These are phyloP conservation scores for Propsilocerus akamusi DNA, from an alignment of 1,140 invertebrate genomes.

Conservation along the genomic window DNA sequence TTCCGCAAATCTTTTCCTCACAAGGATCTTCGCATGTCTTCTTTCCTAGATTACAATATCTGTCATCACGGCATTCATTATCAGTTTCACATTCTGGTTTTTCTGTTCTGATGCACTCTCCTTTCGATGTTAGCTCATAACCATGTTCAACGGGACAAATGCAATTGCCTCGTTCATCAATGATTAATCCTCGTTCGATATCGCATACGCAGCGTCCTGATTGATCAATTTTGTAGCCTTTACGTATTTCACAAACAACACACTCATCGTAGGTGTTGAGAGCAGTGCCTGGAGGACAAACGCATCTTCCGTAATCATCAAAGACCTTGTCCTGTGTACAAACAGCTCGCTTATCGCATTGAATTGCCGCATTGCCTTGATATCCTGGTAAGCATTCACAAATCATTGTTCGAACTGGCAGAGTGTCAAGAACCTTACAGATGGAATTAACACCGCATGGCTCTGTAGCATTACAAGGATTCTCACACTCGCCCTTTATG, in stretches of 20 bases:
- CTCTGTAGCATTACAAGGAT: constrained; percentile 59
- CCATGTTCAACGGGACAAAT: constrained; percentile 52
- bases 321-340: constrained; percentile 55
- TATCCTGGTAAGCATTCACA: constrained; percentile 75
- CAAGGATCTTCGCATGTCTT: constrained; percentile 63
- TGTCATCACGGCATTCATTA: constrained; percentile 57
- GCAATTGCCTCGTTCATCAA: constrained; percentile 57
- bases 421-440: constrained; percentile 62
- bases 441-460: constrained; percentile 67
- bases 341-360: constrained; percentile 46
- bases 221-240: constrained; percentile 53
- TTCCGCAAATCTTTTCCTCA: constrained; percentile 43
- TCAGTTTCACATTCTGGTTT: constrained; percentile 47
- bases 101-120: constrained; percentile 38
- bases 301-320: constrained; percentile 48
- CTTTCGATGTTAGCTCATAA: constrained; percentile 40
- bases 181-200: constrained; percentile 48
- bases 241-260: constrained; percentile 43
- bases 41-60: constrained; percentile 46
- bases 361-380: constrained; percentile 57
- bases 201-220: constrained; percentile 64
- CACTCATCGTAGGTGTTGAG: constrained; percentile 59
- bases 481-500: constrained; percentile 58
- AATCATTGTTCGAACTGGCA: constrained; percentile 65
- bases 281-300: constrained; percentile 54